Evolutionary conservation across 2,113 vertebrate species (phyloP).

Genomic region (Peromyscus maniculatus): DNA sequence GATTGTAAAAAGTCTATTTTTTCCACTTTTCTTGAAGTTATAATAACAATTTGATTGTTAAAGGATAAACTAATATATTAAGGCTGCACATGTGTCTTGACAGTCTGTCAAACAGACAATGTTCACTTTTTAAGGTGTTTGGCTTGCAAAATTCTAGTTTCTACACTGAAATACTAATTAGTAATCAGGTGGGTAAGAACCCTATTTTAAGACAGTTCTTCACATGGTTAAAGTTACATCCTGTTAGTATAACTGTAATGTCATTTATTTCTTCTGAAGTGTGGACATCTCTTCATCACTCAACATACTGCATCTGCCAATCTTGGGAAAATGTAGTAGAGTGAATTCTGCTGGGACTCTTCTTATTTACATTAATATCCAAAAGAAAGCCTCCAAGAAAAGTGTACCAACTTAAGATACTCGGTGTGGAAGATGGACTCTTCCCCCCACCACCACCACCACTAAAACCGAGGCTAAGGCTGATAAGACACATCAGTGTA

Average conservation of each 20-base stretch:
- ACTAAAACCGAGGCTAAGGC: background rate
- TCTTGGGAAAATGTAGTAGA: conserved; percentile 71
- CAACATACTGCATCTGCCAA: conserved; percentile 66
- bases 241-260: conserved; percentile 70
- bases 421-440: background rate
- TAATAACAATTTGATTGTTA: conserved; percentile 86
- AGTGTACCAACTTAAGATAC: background rate
- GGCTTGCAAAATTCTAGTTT: conserved; percentile 81
- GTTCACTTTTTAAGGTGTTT: conserved; percentile 77
- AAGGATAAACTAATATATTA: conserved; percentile 83
- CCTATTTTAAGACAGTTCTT: conserved; percentile 80
- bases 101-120: conserved; percentile 84
- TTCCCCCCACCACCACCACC: conserved; percentile 37
- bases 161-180: conserved; percentile 85
- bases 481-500: background rate
- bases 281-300: conserved; percentile 66
- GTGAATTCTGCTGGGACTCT: conserved; percentile 5
- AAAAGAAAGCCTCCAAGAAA: conserved; percentile 39
- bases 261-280: conserved; percentile 77
- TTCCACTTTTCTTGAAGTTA: conserved; percentile 83
- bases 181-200: conserved; percentile 80
- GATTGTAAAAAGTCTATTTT: conserved; percentile 83
- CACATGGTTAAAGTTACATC: conserved; percentile 78
- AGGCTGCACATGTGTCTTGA: conserved; percentile 75
- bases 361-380: conserved; percentile 6